These are phyloP conservation scores for Chlorospingus semifuscus DNA, from an alignment of 2,797 vertebrate species.

Conservation along the genomic window DNA sequence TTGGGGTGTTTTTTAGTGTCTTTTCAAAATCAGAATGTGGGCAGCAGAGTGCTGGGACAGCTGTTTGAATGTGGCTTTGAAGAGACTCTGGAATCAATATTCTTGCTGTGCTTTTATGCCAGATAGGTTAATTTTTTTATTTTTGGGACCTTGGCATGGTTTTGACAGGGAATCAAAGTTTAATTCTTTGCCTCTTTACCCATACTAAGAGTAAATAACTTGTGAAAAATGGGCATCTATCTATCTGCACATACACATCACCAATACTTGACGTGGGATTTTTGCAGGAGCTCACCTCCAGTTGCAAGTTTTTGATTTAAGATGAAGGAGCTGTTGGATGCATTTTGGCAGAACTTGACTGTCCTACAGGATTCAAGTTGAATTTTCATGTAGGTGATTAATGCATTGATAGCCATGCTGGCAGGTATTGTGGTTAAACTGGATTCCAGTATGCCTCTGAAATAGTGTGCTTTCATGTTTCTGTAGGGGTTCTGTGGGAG, in stretches of 20 bases:
- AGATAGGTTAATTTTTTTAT: background rate
- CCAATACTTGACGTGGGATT: background rate
- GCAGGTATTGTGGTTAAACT: conserved; percentile 7
- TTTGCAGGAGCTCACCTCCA: background rate
- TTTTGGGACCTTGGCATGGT: background rate
- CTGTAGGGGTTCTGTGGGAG: background rate
- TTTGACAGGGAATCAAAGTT: background rate
- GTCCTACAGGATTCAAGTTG: background rate
- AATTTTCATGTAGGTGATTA: conserved; percentile 29
- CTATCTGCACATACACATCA: background rate
- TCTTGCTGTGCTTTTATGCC: background rate
- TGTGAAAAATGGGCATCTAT: background rate
- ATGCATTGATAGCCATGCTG: background rate
- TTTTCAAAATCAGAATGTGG: background rate
- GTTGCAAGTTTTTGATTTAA: background rate
- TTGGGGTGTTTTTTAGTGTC: background rate
- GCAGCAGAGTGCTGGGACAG: background rate
- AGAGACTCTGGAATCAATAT: background rate
- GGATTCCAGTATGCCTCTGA: background rate
- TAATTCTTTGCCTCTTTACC: background rate
- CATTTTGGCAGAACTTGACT: background rate
- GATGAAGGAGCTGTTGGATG: background rate
- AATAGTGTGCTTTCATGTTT: background rate
- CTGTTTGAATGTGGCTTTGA: background rate
- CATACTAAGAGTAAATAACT: background rate